Conservation (phyloP, 1,140 invertebrate genomes). For the Heliothis virescens region DNA sequence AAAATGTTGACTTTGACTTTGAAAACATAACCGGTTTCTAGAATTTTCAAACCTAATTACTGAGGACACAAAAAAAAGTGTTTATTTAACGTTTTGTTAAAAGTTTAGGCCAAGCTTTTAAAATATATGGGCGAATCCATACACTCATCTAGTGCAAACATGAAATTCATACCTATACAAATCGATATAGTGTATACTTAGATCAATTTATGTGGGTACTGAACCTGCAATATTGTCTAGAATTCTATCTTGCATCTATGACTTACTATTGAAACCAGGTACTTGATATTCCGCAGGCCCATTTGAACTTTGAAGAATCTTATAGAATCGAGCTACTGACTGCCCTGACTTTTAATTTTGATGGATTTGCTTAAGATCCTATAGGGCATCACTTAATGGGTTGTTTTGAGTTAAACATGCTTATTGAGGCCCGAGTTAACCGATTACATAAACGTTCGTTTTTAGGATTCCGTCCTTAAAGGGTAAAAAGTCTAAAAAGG, state of each 20-base stretch:
- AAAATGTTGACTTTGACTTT: too few relatives aligned
- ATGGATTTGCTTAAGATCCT: neutral
- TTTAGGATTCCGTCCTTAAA: too few relatives aligned
- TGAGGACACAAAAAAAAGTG: too few relatives aligned
- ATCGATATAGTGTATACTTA: neutral
- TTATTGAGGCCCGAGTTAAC: neutral
- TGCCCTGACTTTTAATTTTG: constrained; percentile 27
- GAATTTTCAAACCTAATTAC: too few relatives aligned
- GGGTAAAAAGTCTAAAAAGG: too few relatives aligned
- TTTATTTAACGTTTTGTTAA: too few relatives aligned
- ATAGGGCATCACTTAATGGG: neutral
- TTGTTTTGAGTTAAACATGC: neutral
- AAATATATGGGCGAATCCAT: neutral
- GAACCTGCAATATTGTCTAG: constrained; percentile 44
- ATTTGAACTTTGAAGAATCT: constrained; percentile 39
- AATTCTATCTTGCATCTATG: constrained; percentile 35
- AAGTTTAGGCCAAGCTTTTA: neutral
- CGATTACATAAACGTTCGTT: too few relatives aligned
- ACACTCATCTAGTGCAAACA: neutral
- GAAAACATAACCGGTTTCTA: too few relatives aligned
- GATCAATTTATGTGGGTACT: constrained; percentile 30
- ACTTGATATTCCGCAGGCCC: constrained; percentile 47
- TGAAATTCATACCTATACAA: neutral
- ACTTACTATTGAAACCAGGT: constrained; percentile 42
- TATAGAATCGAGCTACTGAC: constrained; percentile 20